Evolutionary conservation across 2,888 invertebrate genomes (phyloP).

Genomic region (Acrobasis repandana): DNA sequence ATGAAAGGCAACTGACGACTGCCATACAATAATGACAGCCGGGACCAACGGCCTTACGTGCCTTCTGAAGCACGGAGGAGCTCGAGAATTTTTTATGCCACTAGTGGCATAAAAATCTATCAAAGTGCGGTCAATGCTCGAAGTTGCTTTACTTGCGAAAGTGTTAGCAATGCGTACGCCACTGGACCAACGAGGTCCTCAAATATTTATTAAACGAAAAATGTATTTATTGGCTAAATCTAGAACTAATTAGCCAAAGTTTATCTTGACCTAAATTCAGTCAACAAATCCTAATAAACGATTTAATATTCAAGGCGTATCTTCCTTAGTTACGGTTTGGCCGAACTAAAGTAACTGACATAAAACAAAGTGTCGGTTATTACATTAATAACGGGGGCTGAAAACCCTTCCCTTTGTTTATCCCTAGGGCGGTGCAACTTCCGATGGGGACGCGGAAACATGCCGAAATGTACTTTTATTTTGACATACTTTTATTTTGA

Average conservation of each 20-base stretch:
- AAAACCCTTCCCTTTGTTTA: slow-evolving; percentile 11
- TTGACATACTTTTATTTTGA: background rate
- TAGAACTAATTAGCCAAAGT: background rate
- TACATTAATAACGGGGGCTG: slow-evolving; percentile 22
- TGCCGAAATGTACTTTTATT: slow-evolving; percentile 1
- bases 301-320: slow-evolving; percentile 60
- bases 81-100: too few relatives aligned
- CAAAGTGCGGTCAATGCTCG: too few relatives aligned
- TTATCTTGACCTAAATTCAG: background rate
- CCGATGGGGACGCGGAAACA: slow-evolving; percentile 1
- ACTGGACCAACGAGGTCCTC: too few relatives aligned
- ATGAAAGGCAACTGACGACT: too few relatives aligned
- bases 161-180: too few relatives aligned
- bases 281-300: slow-evolving; percentile 2
- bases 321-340: slow-evolving; percentile 54
- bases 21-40: too few relatives aligned
- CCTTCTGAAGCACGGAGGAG: too few relatives aligned
- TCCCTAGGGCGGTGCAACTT: slow-evolving; percentile 11
- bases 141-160: too few relatives aligned
- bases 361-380: slow-evolving; percentile 24
- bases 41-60: too few relatives aligned
- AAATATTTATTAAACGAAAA: too few relatives aligned
- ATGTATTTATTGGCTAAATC: too few relatives aligned
- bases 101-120: too few relatives aligned
- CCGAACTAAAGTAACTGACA: slow-evolving; percentile 23